A percentile compares a stretch with the other conserved stretches of the same genome.
Conservation (phyloP, 2,888 invertebrate genomes). For the Apomyelois bistriatella region DNA sequence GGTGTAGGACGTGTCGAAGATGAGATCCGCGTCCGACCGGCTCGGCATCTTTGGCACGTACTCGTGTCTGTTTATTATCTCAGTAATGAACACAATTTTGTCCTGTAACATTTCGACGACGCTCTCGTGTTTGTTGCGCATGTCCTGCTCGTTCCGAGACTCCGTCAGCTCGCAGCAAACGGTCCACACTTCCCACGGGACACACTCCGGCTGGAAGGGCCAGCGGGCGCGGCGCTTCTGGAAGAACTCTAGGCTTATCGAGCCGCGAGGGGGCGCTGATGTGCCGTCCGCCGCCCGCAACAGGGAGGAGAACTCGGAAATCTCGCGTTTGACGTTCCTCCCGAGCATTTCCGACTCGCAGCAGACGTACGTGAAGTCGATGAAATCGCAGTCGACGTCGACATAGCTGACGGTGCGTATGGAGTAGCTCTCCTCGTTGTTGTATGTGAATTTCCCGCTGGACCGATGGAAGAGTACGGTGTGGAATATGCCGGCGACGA, state of each 20-base stretch:
- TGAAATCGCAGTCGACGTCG: constrained; percentile 98
- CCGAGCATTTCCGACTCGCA: constrained; percentile 91
- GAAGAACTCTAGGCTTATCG: constrained; percentile 97
- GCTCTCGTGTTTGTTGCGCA: constrained; percentile 92
- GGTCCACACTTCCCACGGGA: constrained; percentile 99
- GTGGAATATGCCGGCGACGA: constrained; percentile 94
- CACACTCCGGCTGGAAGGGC: constrained; percentile 94
- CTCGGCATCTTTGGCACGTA: constrained; percentile 98
- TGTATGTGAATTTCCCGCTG: constrained; percentile 95
- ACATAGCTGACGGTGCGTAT: constrained; percentile 97
- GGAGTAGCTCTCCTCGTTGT: constrained; percentile 95
- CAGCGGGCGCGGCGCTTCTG: constrained; percentile 94
- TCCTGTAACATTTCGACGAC: constrained; percentile 93
- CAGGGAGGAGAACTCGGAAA: constrained; percentile 88
- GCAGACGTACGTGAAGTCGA: constrained; percentile 98
- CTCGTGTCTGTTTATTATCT: constrained; percentile 96
- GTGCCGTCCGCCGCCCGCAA: constrained; percentile 85
- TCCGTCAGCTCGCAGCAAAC: constrained; percentile 93
- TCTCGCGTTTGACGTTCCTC: constrained; percentile 85
- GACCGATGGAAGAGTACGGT: constrained; percentile 94
- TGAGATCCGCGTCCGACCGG: constrained; percentile 93
- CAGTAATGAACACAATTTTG: constrained; percentile 96
- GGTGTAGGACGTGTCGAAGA: constrained; percentile 95
- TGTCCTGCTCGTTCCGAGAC: constrained; percentile 91
- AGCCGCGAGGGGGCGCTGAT: constrained; percentile 83